Percentiles rank a stretch among this genome's conserved stretches.
Evolutionary conservation across 2,888 invertebrate genomes (phyloP).

Genomic region (Spilarctia lutea): DNA sequence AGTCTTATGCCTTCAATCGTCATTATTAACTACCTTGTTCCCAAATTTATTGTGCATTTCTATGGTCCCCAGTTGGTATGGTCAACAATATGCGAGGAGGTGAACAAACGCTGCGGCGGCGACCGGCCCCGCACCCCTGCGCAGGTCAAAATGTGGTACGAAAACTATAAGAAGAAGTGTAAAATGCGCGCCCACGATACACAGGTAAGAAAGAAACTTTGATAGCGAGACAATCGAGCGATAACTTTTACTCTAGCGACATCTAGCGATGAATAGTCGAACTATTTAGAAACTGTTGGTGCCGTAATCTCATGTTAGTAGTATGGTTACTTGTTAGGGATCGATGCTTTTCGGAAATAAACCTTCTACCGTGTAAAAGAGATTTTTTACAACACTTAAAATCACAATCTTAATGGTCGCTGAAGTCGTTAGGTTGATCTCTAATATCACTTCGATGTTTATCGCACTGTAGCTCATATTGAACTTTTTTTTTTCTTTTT

Average conservation of each 20-base stretch:
- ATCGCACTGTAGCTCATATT: too few relatives aligned
- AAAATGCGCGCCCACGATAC: constrained; percentile 84
- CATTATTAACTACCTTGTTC: too few relatives aligned
- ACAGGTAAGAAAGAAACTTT: constrained; percentile 51
- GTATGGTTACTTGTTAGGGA: too few relatives aligned
- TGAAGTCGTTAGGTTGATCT: too few relatives aligned
- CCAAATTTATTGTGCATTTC: neutral
- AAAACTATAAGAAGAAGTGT: constrained; percentile 86
- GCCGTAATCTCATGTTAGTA: too few relatives aligned
- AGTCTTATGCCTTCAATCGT: too few relatives aligned
- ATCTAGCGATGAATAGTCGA: neutral
- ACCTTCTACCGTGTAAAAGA: too few relatives aligned
- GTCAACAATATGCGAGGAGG: constrained; percentile 86
- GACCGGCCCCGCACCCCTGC: constrained; percentile 84
- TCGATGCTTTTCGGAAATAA: too few relatives aligned
- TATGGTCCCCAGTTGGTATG: constrained; percentile 76
- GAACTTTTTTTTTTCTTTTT: too few relatives aligned
- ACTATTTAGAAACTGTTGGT: neutral
- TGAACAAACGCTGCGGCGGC: constrained; percentile 83
- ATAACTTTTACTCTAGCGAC: neutral
- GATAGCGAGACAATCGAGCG: neutral
- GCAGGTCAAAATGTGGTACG: constrained; percentile 87
- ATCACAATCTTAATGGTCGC: too few relatives aligned
- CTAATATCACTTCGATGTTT: too few relatives aligned
- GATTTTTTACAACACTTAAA: too few relatives aligned